Evolutionary conservation across 2,888 invertebrate species (phyloP), one percentile per base, ranked within the genome.

Genomic region (Phortica magna): DNA sequence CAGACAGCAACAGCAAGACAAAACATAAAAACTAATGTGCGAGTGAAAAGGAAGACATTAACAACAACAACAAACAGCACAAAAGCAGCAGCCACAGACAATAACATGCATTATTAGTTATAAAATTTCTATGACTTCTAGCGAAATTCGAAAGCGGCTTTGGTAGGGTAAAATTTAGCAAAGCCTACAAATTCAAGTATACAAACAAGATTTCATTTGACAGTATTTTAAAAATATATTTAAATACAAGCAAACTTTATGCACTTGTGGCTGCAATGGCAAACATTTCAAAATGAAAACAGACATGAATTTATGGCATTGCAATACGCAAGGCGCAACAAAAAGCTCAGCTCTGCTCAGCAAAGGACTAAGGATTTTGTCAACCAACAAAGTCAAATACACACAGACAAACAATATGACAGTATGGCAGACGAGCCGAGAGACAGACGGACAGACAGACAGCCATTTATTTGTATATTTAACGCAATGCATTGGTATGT

Each of bases 81-180:
- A 65, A 65, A n/a, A 39, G 41, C 41, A 1, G 61, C 61, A 17
- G 17, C 10, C 61, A 22, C 48, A 48, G 7, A 17, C 59, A 59
- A 59, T 59, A n/a, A 10, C n/a, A 59, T 31, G 65, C 65, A 39
- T 65, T 65, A 65, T 65, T 65, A 65, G 65, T 41, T 65, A 12
- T 31, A 65, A 65, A 65, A 65, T 65, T 65, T 39, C 65, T 39
- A 65, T 61, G 31, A 61, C 61, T 61, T 17, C 61, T 10, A 22
- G 61, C 65, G 39, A 65, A 65, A 61, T 17, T 61, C 7, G 61
- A 61, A 22, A 10, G n/a, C 68, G 41, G 64, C 39, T 61, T 61
- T 65, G 74, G 6, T n/a, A 19, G 59, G n/a, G 59, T 59, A n/a
- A 17, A 59, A 17, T 2, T 59, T 9, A n/a, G 59, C 59, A 59